Evolutionary conservation across 2,797 vertebrate species (phyloP), one percentile per base, ranked within the genome.

Genomic region (Gobionotothen gibberifrons): DNA sequence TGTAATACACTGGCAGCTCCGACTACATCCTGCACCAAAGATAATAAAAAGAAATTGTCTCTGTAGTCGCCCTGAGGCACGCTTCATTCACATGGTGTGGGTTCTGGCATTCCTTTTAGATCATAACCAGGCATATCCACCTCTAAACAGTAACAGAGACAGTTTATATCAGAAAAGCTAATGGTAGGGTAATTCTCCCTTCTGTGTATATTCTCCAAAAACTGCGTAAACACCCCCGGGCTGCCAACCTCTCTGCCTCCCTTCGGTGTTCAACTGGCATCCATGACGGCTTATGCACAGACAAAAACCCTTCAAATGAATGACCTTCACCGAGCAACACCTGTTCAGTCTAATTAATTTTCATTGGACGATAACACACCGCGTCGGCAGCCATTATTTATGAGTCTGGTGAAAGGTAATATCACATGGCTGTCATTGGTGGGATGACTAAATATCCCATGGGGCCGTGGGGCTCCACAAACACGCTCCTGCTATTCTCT

Each of bases 311-410:
- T 82, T 83, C 71, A 81, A 90, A 88, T 91, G 86, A 92, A 89
- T 85, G 79, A 85, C 81, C 85, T 86, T 87, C 72, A 85, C 87
- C 82, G 85, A 91, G 89, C 88, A 91, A 90, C 93, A 93, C 92
- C 92, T 94, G 93, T 90, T 93, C 86, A 32, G 54, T 82, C 76
- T 86, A 92, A 93, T 94, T 92, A 83, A 84, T 90, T 93, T 93
- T 89, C 85, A 89, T 85, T 90, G 90, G 87, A 86, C 55, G 62
- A 82, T 90, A 88, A 89, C 88, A 78, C 84, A 74, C 68, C 53
- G 75, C 66, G 56, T 83, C 86, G 83, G 72, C 66, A 63, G 61
- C 60, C 81, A 78, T 89, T 90, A 89, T 93, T 92, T 89, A 92
- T 84, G 72, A 77, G 63, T 68, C 67, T 78, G 76, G 64, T 85